Conservation (phyloP, 2,797 vertebrate species). For the Semotilus atromaculatus region DNA sequence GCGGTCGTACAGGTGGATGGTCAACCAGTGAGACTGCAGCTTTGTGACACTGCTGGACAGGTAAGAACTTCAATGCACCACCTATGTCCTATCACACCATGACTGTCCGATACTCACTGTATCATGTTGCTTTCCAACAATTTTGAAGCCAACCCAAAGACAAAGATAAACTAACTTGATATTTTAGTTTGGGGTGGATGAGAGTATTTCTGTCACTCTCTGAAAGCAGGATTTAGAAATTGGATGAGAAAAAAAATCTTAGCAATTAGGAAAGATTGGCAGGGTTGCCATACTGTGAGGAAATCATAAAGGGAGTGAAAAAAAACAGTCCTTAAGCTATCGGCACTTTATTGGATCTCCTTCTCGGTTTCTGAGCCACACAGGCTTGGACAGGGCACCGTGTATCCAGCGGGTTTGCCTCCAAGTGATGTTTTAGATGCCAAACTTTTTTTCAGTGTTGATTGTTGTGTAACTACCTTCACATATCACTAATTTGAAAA, state of each 20-base stretch:
- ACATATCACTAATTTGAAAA: conserved; percentile 52
- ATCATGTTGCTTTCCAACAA: neutral
- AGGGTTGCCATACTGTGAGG: conserved; percentile 47
- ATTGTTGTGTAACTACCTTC: conserved; percentile 59
- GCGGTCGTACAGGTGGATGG: conserved; percentile 86
- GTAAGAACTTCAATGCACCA: conserved; percentile 70
- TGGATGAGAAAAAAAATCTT: conserved; percentile 14
- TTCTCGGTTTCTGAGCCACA: neutral
- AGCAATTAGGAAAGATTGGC: conserved; percentile 52
- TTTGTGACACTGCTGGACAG: conserved; percentile 88
- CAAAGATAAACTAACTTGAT: neutral
- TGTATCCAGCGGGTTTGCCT: conserved; percentile 50
- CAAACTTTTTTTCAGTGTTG: conserved; percentile 35
- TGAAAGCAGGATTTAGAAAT: conserved; percentile 24
- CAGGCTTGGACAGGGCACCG: conserved; percentile 27
- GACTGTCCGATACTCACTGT: neutral
- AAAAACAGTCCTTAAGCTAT: conserved; percentile 35
- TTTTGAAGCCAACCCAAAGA: neutral
- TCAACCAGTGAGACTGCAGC: conserved; percentile 82
- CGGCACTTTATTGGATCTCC: conserved; percentile 20
- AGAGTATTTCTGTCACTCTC: conserved; percentile 1
- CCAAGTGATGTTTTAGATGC: conserved; percentile 41
- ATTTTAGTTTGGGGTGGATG: conserved; percentile 3
- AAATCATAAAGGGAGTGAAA: conserved; percentile 31
- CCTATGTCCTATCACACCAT: neutral